Evolutionary conservation across 2,113 vertebrate species (phyloP).

Genomic region (Psittacula cyanocephala): DNA sequence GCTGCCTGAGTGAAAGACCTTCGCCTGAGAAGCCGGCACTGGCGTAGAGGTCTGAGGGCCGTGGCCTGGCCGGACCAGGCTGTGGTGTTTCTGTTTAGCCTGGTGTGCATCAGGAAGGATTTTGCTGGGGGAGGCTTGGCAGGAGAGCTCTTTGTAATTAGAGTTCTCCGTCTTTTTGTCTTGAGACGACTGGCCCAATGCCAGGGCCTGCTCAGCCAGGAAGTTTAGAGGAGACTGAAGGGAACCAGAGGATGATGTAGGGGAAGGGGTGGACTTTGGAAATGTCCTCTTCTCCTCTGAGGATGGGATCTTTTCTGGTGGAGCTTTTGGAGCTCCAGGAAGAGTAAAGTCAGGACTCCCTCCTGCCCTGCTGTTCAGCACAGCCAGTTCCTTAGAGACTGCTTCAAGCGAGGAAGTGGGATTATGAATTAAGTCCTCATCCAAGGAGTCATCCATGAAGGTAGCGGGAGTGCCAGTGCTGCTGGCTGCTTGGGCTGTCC

Average conservation of each 20-base stretch:
- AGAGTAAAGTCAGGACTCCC: slow-evolving; percentile 69
- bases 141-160: slow-evolving; percentile 73
- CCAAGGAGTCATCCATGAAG: slow-evolving; percentile 75
- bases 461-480: slow-evolving; percentile 18
- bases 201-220: slow-evolving; percentile 79
- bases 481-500: slow-evolving; percentile 21
- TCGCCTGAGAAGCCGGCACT: slow-evolving; percentile 51
- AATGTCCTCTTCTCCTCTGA: slow-evolving; percentile 79
- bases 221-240: slow-evolving; percentile 80
- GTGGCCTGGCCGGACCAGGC: slow-evolving; percentile 58
- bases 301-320: slow-evolving; percentile 67
- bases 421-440: slow-evolving; percentile 70
- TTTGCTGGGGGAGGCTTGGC: slow-evolving; percentile 68
- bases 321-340: slow-evolving; percentile 34
- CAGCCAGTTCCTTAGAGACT: slow-evolving; percentile 74
- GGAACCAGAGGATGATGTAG: slow-evolving; percentile 55
- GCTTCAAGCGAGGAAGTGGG: slow-evolving; percentile 72
- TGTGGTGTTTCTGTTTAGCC: slow-evolving; percentile 75
- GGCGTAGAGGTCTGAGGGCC: slow-evolving; percentile 16
- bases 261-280: slow-evolving; percentile 65
- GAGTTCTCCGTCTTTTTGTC: slow-evolving; percentile 78
- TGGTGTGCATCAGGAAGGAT: slow-evolving; percentile 62
- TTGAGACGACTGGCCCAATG: slow-evolving; percentile 74
- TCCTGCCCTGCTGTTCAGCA: slow-evolving; percentile 66
- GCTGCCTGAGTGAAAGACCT: slow-evolving; percentile 74